phyloP scores from a whole-genome alignment of 2,888 invertebrate species.

The Harpagoxenus sublaevis region DNA sequence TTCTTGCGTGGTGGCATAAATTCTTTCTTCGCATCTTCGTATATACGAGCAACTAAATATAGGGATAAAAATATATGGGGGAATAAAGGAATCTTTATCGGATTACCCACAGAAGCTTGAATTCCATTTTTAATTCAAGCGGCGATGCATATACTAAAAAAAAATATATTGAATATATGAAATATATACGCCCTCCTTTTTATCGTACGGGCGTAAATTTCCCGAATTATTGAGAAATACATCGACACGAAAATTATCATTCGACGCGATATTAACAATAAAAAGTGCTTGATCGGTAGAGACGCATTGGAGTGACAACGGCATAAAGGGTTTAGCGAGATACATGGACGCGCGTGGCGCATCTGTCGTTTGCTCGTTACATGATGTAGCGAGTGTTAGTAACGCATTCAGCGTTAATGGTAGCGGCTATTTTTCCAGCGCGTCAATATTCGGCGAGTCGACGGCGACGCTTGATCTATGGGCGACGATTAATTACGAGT shows the following conservation, averaged over 20 bases:
- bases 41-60: not conserved
- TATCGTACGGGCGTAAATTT: constrained; percentile 1
- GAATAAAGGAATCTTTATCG: constrained; percentile 15
- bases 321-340: constrained; percentile 22
- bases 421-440: constrained; percentile 43
- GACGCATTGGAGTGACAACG: constrained; percentile 34
- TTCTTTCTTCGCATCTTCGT: not conserved
- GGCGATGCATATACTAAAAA: not conserved
- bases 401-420: constrained; percentile 48
- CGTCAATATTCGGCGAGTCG: constrained; percentile 40
- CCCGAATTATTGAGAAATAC: constrained; percentile 18
- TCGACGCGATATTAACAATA: constrained; percentile 22
- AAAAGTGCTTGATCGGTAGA: constrained; percentile 25
- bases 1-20: not conserved
- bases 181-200: not conserved
- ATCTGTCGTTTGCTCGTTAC: constrained; percentile 45
- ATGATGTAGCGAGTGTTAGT: constrained; percentile 38
- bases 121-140: constrained; percentile 3
- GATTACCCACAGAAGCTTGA: not conserved
- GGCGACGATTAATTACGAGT: constrained; percentile 67
- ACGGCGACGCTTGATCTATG: constrained; percentile 47
- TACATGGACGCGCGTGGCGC: not conserved
- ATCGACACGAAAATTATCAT: constrained; percentile 32
- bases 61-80: not conserved
- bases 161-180: constrained; percentile 1